These are phyloP conservation scores for Oscheius sp. DNA, from an alignment of 2,888 invertebrate species.

Conservation along the genomic window DNA sequence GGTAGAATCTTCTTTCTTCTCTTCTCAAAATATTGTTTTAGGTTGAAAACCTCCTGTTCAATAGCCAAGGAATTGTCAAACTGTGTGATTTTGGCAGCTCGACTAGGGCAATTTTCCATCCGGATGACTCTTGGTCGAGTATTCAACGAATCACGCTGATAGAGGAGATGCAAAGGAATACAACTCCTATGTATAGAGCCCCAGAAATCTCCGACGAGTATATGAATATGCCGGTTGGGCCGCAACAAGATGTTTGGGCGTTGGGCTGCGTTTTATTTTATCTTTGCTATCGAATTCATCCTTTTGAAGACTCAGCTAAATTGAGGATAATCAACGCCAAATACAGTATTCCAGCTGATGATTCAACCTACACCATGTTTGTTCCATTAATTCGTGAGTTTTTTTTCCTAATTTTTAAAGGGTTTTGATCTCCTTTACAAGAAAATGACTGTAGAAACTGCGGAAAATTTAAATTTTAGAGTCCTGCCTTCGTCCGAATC, in stretches of 20 bases:
- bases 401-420: neutral
- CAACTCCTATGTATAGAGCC: slow-evolving; percentile 85
- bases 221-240: slow-evolving; percentile 90
- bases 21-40: slow-evolving; percentile 30
- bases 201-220: slow-evolving; percentile 98
- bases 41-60: slow-evolving; percentile 90
- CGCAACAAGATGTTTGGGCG: slow-evolving; percentile 93
- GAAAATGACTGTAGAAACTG: neutral
- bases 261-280: slow-evolving; percentile 92
- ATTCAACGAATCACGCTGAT: slow-evolving; percentile 88
- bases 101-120: slow-evolving; percentile 81
- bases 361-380: slow-evolving; percentile 84
- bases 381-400: slow-evolving; percentile 85
- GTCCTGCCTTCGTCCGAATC: slow-evolving; percentile 77
- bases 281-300: slow-evolving; percentile 90
- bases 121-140: slow-evolving; percentile 90
- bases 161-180: slow-evolving; percentile 80
- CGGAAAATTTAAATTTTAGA: slow-evolving; percentile 70
- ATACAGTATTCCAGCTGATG: slow-evolving; percentile 81
- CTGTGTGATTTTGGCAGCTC: slow-evolving; percentile 97
- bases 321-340: slow-evolving; percentile 95
- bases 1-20: slow-evolving; percentile 73
- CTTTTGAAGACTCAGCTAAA: slow-evolving; percentile 93
- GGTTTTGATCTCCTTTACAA: neutral
- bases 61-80: slow-evolving; percentile 85